Evolutionary conservation across 1,140 invertebrate genomes (phyloP), one percentile per base, ranked within the genome.

Genomic region (Lordiphosa mommai): DNA sequence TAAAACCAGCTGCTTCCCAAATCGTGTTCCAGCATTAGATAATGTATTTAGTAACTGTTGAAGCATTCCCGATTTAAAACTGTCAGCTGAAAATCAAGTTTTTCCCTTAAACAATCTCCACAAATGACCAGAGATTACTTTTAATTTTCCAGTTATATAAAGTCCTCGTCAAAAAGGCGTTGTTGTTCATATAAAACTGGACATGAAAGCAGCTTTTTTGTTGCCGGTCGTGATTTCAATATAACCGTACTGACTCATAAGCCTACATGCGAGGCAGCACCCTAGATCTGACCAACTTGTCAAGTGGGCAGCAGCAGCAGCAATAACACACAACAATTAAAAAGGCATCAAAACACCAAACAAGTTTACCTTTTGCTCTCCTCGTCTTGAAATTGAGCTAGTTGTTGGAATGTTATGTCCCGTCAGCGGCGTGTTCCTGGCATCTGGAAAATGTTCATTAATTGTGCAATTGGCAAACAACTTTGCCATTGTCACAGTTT

Each of bases 371-470:
- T 27, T 13, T 47, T 43, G 48, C 34, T 4, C 2, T 23, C 7
- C 17, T 23, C 29, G 20, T 46, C 20, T 38, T 65, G 46, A 49
- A 72, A 58, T 69, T 52, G 55, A 59, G 53, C 34, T 44, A 55
- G 33, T 59, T 79, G 68, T 51, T 79, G 73, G 74, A 72, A 77
- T 61, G 49, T 44, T 23, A 27, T 17, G n/a, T n/a, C 16, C 13
- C 14, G 16, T 17, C 12, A 30, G 34, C 23, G 65, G 33, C 50
- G 50, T 55, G 60, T 64, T 51, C 61, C 58, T 73, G 70, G 69
- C 61, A 79, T 79, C 52, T 73, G 56, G 36, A 48, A 80, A 73
- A 79, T 79, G 49, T 65, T 64, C 61, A 50, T 65, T 65, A 65
- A 65, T 65, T 65, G 61, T 53, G 41, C 40, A 65, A 65, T 64